Evolutionary conservation across 2,888 invertebrate species (phyloP).

Genomic region (Scelioninae gen. 2): DNA sequence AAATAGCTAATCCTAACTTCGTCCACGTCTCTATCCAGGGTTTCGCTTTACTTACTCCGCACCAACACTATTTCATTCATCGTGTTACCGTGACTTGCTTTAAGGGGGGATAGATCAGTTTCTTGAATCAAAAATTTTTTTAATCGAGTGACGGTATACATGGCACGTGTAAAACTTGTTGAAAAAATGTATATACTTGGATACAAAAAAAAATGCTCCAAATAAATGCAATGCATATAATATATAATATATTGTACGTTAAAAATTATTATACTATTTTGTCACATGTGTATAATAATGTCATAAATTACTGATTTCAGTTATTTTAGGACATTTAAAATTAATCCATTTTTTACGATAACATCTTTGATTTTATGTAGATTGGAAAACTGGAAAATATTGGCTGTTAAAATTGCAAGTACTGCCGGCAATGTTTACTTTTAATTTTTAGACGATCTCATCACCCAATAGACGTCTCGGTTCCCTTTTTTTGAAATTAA

Average conservation of each 20-base stretch:
- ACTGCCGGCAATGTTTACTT: conserved; percentile 13
- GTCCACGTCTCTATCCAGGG: conserved; percentile 66
- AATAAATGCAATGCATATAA: too few species aligned
- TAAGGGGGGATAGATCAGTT: conserved; percentile 57
- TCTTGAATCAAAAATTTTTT: conserved; percentile 17
- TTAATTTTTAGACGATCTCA: conserved; percentile 14
- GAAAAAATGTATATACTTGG: neutral
- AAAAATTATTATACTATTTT: too few species aligned
- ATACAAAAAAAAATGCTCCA: too few species aligned
- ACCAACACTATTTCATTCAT: conserved; percentile 64
- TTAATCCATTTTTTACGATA: too few species aligned
- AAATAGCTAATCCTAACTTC: conserved; percentile 70
- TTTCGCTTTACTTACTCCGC: conserved; percentile 64
- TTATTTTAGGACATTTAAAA: too few species aligned
- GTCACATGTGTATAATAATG: too few species aligned
- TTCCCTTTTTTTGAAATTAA: conserved; percentile 6
- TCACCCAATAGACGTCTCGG: conserved; percentile 2
- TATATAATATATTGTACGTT: too few species aligned
- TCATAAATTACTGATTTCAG: too few species aligned
- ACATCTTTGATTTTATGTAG: too few species aligned
- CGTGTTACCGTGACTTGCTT: conserved; percentile 33
- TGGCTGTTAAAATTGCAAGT: conserved; percentile 23
- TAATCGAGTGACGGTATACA: neutral
- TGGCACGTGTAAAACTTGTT: too few species aligned
- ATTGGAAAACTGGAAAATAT: too few species aligned